A percentile compares a stretch with the other conserved stretches of the same genome.
These are phyloP conservation scores for Telmatherina bonti DNA, from an alignment of 2,797 vertebrate genomes.

Conservation along the genomic window DNA sequence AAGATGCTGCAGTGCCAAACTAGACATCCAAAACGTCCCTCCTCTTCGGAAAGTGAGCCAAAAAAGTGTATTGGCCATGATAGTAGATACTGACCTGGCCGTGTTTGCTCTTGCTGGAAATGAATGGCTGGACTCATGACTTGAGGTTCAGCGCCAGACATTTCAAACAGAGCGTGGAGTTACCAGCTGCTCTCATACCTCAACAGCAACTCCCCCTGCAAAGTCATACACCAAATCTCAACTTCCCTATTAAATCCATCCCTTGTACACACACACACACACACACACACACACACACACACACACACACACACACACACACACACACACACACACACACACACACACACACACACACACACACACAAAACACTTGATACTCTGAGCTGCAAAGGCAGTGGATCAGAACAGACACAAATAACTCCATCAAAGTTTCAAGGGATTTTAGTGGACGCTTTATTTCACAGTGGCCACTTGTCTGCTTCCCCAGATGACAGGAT, in stretches of 20 bases:
- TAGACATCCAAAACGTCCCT: conserved; percentile 43
- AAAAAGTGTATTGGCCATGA: conserved; percentile 33
- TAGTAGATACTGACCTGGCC: conserved; percentile 61
- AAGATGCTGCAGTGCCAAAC: conserved; percentile 42
- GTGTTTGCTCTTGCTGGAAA: conserved; percentile 50
- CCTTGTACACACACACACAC: conserved; percentile 45
- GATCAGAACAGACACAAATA: conserved; percentile 76
- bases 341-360: conserved; percentile 48
- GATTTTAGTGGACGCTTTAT: conserved; percentile 58
- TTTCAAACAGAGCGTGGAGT: conserved; percentile 67
- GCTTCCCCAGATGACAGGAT: conserved; percentile 61
- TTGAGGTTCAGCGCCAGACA: conserved; percentile 60
- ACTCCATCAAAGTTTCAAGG: conserved; percentile 63
- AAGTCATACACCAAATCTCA: conserved; percentile 65
- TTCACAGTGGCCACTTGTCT: conserved; percentile 65
- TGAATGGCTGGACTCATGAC: conserved; percentile 54
- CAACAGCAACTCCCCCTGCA: conserved; percentile 60
- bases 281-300: conserved; percentile 48
- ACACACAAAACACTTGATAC: conserved; percentile 73
- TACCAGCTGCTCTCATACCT: conserved; percentile 77
- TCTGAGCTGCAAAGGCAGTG: conserved; percentile 62
- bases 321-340: conserved; percentile 48
- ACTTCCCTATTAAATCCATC: conserved; percentile 69
- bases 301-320: conserved; percentile 48
- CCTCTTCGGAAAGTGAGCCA: conserved; percentile 21